Evolutionary conservation across 92 coral and sea anemone genomes (phyloP).

Genomic region (Epizoanthus ramosus): DNA sequence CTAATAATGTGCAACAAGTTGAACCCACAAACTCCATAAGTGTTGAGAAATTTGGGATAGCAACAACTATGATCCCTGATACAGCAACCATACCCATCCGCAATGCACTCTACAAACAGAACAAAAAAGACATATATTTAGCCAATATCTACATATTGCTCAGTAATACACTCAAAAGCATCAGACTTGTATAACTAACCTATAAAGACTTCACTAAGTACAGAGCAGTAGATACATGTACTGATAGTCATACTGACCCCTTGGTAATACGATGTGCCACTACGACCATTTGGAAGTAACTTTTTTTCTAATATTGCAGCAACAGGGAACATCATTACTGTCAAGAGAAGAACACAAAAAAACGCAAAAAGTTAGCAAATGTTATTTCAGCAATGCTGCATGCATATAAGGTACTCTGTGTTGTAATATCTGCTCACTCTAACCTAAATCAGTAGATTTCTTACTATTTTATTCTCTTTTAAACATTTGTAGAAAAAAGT

Average conservation of each 20-base stretch:
- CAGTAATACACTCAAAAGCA: too few species aligned
- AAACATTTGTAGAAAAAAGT: too few species aligned
- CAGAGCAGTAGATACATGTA: too few species aligned
- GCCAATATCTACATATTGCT: too few species aligned
- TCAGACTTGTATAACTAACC: too few species aligned
- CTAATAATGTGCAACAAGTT: conserved; percentile 87
- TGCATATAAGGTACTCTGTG: too few species aligned
- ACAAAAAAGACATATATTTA: conserved; percentile 6
- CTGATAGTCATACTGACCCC: conserved; percentile 60
- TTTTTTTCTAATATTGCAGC: conserved; percentile 87
- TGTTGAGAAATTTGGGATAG: conserved; percentile 92
- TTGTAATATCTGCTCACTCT: too few species aligned
- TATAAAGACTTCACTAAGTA: too few species aligned
- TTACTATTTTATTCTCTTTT: too few species aligned
- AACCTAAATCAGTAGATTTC: too few species aligned
- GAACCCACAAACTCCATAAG: conserved; percentile 97
- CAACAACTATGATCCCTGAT: conserved; percentile 77
- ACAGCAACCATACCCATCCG: conserved; percentile 76
- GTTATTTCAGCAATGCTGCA: background rate
- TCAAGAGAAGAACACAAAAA: conserved; percentile 11
- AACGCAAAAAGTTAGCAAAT: background rate
- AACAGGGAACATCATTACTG: conserved; percentile 99
- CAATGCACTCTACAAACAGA: conserved; percentile 64
- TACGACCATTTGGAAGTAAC: conserved; percentile 75
- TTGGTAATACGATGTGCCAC: conserved; percentile 71